phyloP scores from a whole-genome alignment of 1,140 invertebrate species.

The Stegodyphus mimosarum region DNA sequence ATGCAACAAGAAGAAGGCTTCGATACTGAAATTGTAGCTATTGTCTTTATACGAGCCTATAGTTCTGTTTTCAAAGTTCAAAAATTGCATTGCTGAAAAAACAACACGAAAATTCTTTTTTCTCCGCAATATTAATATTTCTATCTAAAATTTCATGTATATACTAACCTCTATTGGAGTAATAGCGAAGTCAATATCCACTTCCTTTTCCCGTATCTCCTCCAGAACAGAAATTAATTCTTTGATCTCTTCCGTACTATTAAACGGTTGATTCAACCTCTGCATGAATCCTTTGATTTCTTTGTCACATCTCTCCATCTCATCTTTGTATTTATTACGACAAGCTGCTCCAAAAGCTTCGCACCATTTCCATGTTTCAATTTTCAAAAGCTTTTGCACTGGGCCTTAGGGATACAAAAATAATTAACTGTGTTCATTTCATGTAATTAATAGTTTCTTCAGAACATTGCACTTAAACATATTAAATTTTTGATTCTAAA shows the following conservation, averaged over 20 bases:
- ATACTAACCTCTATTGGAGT: constrained; percentile 85
- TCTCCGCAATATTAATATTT: no score
- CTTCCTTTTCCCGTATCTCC: constrained; percentile 93
- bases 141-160: background rate
- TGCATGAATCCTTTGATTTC: constrained; percentile 92
- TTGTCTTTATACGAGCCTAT: no score
- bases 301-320: constrained; percentile 95
- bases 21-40: no score
- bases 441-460: no score
- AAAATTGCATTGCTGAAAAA: no score
- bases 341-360: constrained; percentile 88
- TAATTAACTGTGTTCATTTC: background rate
- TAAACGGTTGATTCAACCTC: constrained; percentile 85
- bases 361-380: constrained; percentile 87
- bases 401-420: constrained; percentile 2
- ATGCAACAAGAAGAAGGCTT: no score
- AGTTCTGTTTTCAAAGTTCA: no score
- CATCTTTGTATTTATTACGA: constrained; percentile 89
- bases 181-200: constrained; percentile 93
- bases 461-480: no score
- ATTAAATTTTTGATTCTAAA: no score
- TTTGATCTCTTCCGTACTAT: constrained; percentile 92
- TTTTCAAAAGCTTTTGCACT: constrained; percentile 79
- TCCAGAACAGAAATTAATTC: constrained; percentile 92
- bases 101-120: no score